These are phyloP conservation scores for Drosophila cognata DNA, from an alignment of 2,888 invertebrate species.

Conservation along the genomic window DNA sequence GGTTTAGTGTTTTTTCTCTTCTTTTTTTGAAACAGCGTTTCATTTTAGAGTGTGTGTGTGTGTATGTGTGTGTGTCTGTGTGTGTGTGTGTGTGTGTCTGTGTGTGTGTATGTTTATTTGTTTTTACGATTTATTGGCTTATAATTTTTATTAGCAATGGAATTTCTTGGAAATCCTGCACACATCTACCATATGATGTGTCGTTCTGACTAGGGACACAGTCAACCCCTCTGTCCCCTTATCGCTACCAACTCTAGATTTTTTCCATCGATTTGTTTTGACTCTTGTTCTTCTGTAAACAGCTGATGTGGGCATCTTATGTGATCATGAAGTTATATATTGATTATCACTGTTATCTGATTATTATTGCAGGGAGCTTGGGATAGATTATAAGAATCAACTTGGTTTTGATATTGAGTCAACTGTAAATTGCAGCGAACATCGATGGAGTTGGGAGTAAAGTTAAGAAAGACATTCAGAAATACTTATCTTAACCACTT, in stretches of 20 bases:
- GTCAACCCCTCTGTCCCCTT: slow-evolving; percentile 1
- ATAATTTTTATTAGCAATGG: slow-evolving; percentile 79
- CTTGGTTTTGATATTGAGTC: background rate
- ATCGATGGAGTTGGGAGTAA: background rate
- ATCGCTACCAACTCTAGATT: slow-evolving; percentile 31
- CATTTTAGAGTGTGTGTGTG: slow-evolving; percentile 37
- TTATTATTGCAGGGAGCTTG: background rate
- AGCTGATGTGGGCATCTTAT: slow-evolving; percentile 35
- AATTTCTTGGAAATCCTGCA: slow-evolving; percentile 74
- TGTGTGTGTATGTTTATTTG: slow-evolving; percentile 58
- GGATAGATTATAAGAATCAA: background rate
- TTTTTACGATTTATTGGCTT: slow-evolving; percentile 78
- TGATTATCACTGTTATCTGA: background rate
- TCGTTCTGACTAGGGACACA: slow-evolving; percentile 15
- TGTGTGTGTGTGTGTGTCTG: slow-evolving; percentile 14
- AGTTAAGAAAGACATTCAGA: background rate
- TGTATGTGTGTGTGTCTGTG: slow-evolving; percentile 16
- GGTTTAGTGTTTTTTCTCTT: slow-evolving; percentile 17
- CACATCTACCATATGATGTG: slow-evolving; percentile 59
- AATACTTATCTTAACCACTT: background rate
- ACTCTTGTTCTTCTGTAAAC: slow-evolving; percentile 29
- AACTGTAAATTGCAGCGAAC: background rate
- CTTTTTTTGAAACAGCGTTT: slow-evolving; percentile 59
- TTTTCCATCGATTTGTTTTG: slow-evolving; percentile 36
- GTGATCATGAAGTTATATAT: slow-evolving; percentile 1